Evolutionary conservation across 2,888 invertebrate species (phyloP), one percentile per base, ranked within the genome.

Genomic region (Choreutis nemorana): DNA sequence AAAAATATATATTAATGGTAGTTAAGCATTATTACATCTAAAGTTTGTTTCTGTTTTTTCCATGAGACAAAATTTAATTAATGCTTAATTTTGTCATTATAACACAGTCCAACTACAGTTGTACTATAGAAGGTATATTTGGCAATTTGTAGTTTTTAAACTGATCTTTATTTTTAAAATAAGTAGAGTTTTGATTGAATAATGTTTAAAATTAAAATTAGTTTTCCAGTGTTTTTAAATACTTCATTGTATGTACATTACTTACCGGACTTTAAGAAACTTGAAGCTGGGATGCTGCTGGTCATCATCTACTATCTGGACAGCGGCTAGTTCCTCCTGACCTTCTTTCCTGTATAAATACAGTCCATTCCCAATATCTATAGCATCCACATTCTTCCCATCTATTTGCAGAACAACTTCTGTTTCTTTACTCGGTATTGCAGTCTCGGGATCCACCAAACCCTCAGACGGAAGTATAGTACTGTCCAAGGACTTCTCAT

Each of bases 181-280:
- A 24, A 8, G 10, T 25, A 25, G 6, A 5, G 5, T 25, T 13
- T 7, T 25, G 13, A 26, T 11, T 20, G 23, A 28, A 9, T 30
- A 20, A 20, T 15, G 20, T 16, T 24, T 14, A 27, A n/a, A 23
- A 28, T 6, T 12, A 25, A 4, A 26, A 11, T 14, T 12, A 16
- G n/a, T 15, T 24, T 12, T 18, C 16, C 24, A 24, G 13, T 11
- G 5, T 9, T 10, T 7, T 16, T 4, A 14, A 4, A 12, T 27
- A 27, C 12, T 16, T 16, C 5, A 9, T 11, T 2, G n/a, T 9
- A 13, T 12, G 12, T 28, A 20, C 13, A 13, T 20, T 14, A 55
- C 72, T 70, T 32, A 80, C 80, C 78, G 66, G 18, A 80, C 79
- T 73, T 79, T 79, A 13, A 80, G 59, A 49, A 73, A 79, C 41